These are phyloP conservation scores for Sciurus carolinensis DNA, from an alignment of 2,797 vertebrate genomes.

Conservation along the genomic window DNA sequence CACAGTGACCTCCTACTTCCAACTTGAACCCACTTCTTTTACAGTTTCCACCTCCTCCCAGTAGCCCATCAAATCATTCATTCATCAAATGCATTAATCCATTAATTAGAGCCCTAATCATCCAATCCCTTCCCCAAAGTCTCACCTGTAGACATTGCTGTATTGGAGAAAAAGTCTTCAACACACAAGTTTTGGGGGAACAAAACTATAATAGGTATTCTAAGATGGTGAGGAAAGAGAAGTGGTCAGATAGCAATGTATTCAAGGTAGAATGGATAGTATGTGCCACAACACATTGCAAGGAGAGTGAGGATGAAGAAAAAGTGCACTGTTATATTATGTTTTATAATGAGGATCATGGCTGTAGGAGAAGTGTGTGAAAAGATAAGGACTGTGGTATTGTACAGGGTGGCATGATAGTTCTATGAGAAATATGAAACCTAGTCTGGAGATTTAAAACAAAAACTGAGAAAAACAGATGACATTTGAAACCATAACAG, in stretches of 20 bases:
- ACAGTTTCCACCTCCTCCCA: too few species aligned
- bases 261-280: too few species aligned
- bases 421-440: not conserved
- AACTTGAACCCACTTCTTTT: too few species aligned
- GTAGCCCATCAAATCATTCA: too few species aligned
- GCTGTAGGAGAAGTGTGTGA: not conserved
- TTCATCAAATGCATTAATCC: too few species aligned
- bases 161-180: too few species aligned
- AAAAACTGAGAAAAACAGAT: not conserved
- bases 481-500: not conserved
- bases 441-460: not conserved
- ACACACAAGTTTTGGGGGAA: too few species aligned
- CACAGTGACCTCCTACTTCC: too few species aligned
- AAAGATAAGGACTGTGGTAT: not conserved
- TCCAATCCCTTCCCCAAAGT: too few species aligned
- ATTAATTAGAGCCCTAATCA: too few species aligned
- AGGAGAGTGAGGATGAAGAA: not conserved
- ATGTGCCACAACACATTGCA: not conserved
- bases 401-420: not conserved
- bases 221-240: not conserved
- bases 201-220: too few species aligned
- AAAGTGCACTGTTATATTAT: fast-evolving
- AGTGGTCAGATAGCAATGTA: not conserved
- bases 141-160: too few species aligned
- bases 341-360: not conserved